Base-by-base conservation (phyloP, 2,113 vertebrate species). In the Holacanthus passer region DNA sequence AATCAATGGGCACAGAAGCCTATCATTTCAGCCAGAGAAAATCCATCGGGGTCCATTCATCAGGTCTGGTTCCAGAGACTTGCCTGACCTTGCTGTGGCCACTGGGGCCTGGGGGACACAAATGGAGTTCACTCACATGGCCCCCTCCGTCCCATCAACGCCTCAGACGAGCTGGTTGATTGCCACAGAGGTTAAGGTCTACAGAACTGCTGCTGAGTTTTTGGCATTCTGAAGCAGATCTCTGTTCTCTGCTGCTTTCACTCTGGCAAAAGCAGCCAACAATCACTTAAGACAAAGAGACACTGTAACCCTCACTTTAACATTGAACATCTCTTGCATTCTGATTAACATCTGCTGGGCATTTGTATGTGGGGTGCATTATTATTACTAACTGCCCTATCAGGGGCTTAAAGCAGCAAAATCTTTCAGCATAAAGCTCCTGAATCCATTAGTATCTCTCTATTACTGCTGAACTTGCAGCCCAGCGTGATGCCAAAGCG, bases 21-120 rank as follows among this genome's bases (percentile, higher is more conserved):
- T 53, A 50, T 73, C 55, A 41, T 71, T 79, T 60, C 52, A 82
- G 65, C 64, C 76, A 82, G 65, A 83, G 55, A 73, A 79, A 87
- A 83, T 86, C 75, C 68, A 80, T 43, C 5, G 45, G 22, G 77
- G 45, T 69, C 32, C 69, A 71, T 77, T 88, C 70, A 65, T 84
- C 14, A 47, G 73, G 72, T 85, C 58, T 74, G 58, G 53, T 65
- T 85, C 77, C 19, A 62, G 43, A 81, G 68, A 79, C 37, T 14
- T 17, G 41, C 16, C 37, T 77, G 82, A 79, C 83, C 82, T 82
- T 66, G 37, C 69, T 71, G 65, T 76, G 59, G 79, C 79, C 75
- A 65, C 63, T 22, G 35, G 10, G 58, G 68, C 55, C 81, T 66
- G 39, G 43, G 53, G 50, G 73, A 62, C 4, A 85, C 75, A 80